Percentiles rank a stretch among this genome's conserved stretches.
These are phyloP conservation scores for Genyomyrus donnyi DNA, from an alignment of 2,113 vertebrate genomes.

Conservation along the genomic window DNA sequence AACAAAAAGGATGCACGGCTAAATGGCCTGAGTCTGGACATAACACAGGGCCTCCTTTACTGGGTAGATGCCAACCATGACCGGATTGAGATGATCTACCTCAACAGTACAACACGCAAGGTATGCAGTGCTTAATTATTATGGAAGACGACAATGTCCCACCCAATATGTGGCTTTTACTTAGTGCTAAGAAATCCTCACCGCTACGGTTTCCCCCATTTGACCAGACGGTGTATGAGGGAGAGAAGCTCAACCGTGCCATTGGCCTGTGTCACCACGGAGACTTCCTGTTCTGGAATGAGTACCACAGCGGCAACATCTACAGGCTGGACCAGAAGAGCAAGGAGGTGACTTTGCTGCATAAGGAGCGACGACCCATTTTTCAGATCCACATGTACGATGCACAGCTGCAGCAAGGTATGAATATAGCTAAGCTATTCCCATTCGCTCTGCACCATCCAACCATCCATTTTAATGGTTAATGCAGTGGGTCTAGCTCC, in stretches of 20 bases:
- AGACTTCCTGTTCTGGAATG: conserved; percentile 90
- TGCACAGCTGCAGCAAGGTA: conserved; percentile 91
- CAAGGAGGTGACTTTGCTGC: conserved; percentile 76
- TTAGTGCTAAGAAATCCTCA: neutral
- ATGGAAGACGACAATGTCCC: neutral
- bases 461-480: neutral
- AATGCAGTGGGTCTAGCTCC: neutral
- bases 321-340: conserved; percentile 77
- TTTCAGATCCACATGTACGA: conserved; percentile 96
- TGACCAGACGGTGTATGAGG: conserved; percentile 81
- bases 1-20: conserved; percentile 92
- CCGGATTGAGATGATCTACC: conserved; percentile 84
- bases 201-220: neutral
- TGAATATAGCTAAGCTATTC: neutral
- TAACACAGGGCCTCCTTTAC: conserved; percentile 80
- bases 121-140: conserved; percentile 38
- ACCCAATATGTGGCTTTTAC: neutral
- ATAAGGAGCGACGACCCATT: conserved; percentile 85
- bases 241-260: conserved; percentile 82
- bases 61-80: conserved; percentile 96
- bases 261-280: conserved; percentile 91
- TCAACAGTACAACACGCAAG: conserved; percentile 81
- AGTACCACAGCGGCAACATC: conserved; percentile 88
- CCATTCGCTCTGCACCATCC: neutral
- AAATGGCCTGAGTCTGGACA: conserved; percentile 89